Evolutionary conservation across 2,113 vertebrate genomes (phyloP).

Genomic region (Salvelinus alpinus): DNA sequence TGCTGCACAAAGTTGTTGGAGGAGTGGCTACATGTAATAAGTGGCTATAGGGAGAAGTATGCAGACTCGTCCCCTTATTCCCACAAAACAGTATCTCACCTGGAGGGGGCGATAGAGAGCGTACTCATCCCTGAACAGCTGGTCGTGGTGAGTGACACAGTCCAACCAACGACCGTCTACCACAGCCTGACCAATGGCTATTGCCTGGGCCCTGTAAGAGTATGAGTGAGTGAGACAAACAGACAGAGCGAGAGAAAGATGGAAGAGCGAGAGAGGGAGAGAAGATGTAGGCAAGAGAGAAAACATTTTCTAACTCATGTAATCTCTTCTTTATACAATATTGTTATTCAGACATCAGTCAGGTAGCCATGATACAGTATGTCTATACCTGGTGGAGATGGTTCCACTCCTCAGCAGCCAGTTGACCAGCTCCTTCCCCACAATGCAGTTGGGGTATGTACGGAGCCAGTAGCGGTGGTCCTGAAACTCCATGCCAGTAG

Average conservation of each 20-base stretch:
- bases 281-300: not conserved
- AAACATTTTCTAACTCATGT: not conserved
- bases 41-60: not conserved
- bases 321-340: not conserved
- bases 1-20: too few relatives aligned
- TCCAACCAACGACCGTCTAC: constrained; percentile 97
- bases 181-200: constrained; percentile 94
- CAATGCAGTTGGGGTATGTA: constrained; percentile 97
- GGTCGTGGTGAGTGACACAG: constrained; percentile 94
- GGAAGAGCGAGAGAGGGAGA: not conserved
- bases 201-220: constrained; percentile 86
- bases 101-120: constrained; percentile 93
- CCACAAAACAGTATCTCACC: constrained; percentile 65
- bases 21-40: not conserved
- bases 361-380: not conserved
- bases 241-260: not conserved
- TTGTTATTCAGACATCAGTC: not conserved
- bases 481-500: constrained; percentile 97
- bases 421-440: constrained; percentile 97
- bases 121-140: constrained; percentile 96
- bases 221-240: not conserved
- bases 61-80: not conserved
- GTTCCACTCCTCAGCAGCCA: constrained; percentile 97
- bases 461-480: constrained; percentile 98
- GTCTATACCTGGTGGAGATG: constrained; percentile 84